These are phyloP conservation scores for Hypanus sabinus DNA, from an alignment of 2,113 vertebrate genomes.

Conservation along the genomic window DNA sequence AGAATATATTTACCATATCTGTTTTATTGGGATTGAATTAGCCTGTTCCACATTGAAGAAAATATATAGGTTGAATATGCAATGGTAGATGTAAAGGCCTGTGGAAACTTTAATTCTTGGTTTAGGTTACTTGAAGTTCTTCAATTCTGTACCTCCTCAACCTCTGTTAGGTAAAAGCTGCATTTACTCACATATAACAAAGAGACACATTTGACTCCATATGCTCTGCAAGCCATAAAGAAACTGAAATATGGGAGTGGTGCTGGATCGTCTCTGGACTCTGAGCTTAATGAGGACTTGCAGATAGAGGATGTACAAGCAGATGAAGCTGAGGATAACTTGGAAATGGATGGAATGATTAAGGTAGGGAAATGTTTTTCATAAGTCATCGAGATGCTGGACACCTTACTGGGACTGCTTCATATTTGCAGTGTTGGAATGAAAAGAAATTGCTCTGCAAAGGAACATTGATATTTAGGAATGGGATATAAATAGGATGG, in stretches of 20 bases:
- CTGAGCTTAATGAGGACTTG: constrained; percentile 53
- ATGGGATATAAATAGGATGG: neutral
- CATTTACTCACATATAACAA: constrained; percentile 92
- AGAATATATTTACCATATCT: neutral
- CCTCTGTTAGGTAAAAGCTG: constrained; percentile 78
- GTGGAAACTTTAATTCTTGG: neutral
- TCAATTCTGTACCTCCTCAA: neutral
- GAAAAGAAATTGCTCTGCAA: neutral
- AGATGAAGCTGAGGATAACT: constrained; percentile 57
- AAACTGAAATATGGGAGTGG: constrained; percentile 55
- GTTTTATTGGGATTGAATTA: neutral
- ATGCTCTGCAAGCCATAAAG: constrained; percentile 71
- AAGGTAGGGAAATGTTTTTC: constrained; percentile 64
- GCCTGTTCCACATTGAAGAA: neutral
- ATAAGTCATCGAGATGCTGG: neutral
- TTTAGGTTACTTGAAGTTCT: neutral
- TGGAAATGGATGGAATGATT: constrained; percentile 84
- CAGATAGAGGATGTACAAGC: constrained; percentile 59
- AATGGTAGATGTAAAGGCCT: too few relatives aligned
- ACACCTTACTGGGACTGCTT: neutral
- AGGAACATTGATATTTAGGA: neutral
- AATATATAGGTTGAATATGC: neutral
- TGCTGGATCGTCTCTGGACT: constrained; percentile 38
- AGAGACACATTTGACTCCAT: constrained; percentile 77
- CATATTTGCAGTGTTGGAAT: neutral